These are phyloP conservation scores for Tyrannus savana DNA, from an alignment of 2,113 vertebrate genomes.

Conservation along the genomic window DNA sequence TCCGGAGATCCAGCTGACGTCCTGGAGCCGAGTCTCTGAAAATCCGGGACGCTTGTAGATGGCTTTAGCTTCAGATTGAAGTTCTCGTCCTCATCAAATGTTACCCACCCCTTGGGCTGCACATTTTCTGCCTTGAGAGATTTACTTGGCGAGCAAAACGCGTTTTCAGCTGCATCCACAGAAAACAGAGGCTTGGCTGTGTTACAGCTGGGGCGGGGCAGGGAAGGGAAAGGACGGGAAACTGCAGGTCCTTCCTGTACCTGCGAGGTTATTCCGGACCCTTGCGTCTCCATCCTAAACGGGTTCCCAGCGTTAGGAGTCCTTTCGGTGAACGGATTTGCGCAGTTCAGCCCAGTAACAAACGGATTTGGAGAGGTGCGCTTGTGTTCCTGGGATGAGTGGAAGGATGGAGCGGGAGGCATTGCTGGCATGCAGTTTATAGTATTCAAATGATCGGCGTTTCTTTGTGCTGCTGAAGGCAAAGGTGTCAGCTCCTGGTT, in stretches of 20 bases:
- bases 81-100: constrained; percentile 78
- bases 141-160: constrained; percentile 33
- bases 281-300: constrained; percentile 51
- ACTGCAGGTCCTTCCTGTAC: constrained; percentile 58
- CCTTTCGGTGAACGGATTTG: constrained; percentile 84
- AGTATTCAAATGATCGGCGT: constrained; percentile 28
- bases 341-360: constrained; percentile 68
- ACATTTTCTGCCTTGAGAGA: constrained; percentile 38
- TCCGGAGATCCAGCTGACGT: background rate
- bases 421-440: constrained; percentile 73
- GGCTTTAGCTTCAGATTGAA: constrained; percentile 42
- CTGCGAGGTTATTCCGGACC: constrained; percentile 60
- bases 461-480: constrained; percentile 71
- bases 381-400: constrained; percentile 79
- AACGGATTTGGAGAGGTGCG: constrained; percentile 79
- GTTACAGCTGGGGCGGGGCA: constrained; percentile 28
- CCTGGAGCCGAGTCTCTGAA: background rate
- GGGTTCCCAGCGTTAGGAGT: constrained; percentile 70
- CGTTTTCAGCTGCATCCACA: constrained; percentile 39
- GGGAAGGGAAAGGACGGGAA: constrained; percentile 30
- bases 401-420: constrained; percentile 79
- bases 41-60: constrained; percentile 17
- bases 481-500: constrained; percentile 69
- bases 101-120: constrained; percentile 87
- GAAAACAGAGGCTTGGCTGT: constrained; percentile 57